phyloP scores from a whole-genome alignment of 2,888 invertebrate species.

The Frankliniella intonsa region DNA sequence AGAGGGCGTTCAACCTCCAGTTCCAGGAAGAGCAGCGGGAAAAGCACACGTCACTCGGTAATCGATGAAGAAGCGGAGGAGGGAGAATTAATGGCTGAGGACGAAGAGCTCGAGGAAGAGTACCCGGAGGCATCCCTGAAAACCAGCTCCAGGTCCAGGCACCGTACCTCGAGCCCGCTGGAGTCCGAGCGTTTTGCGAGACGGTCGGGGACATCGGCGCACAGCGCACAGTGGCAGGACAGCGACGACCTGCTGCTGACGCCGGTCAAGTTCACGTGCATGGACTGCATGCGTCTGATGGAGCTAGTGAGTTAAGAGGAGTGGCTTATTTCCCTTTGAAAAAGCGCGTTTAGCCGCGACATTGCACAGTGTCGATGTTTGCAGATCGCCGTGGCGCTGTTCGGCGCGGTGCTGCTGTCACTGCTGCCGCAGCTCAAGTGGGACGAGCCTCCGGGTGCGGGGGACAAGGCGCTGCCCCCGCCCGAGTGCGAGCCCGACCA shows the following conservation, averaged over 20 bases:
- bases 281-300: conserved; percentile 17
- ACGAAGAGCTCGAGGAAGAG: background rate
- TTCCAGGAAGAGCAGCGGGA: background rate
- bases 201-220: background rate
- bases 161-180: background rate
- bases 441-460: background rate
- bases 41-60: background rate
- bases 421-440: conserved; percentile 18
- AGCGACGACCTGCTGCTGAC: background rate
- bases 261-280: conserved; percentile 15
- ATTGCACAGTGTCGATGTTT: background rate
- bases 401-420: background rate
- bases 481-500: background rate
- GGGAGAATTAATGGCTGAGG: too few species aligned
- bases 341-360: background rate
- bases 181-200: background rate
- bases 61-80: background rate
- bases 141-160: background rate
- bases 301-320: background rate
- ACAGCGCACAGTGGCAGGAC: background rate
- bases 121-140: background rate
- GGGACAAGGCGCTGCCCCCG: background rate
- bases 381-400: conserved; percentile 9
- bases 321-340: background rate
- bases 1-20: background rate